Evolutionary conservation across 1,140 invertebrate species (phyloP).

Genomic region (Augochlora pura): DNA sequence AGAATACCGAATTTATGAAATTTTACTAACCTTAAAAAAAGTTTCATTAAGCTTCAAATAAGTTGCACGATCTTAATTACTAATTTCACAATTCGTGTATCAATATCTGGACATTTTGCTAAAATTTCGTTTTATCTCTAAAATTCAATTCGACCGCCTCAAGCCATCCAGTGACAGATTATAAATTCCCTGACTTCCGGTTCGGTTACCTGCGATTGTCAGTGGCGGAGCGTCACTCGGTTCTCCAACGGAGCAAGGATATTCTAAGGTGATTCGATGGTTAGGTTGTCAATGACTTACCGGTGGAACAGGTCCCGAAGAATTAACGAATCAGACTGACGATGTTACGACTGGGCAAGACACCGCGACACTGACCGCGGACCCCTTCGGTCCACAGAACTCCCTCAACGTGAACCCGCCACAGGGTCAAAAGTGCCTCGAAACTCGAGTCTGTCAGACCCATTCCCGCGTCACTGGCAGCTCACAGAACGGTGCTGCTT

Average conservation of each 20-base stretch:
- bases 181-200: no score
- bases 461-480: constrained; percentile 69
- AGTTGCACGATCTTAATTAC: no score
- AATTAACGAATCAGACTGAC: constrained; percentile 52
- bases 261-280: neutral
- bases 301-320: constrained; percentile 28
- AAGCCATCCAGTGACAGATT: no score
- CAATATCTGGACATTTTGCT: no score
- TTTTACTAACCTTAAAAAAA: no score
- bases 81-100: no score
- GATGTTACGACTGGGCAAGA: constrained; percentile 64
- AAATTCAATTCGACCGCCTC: no score
- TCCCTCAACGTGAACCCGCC: constrained; percentile 75
- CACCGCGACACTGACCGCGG: constrained; percentile 67
- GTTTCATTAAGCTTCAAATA: no score
- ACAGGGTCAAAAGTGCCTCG: constrained; percentile 80
- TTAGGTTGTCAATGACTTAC: constrained; percentile 24
- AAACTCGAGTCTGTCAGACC: constrained; percentile 81
- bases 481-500: constrained; percentile 13
- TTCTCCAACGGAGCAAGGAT: neutral
- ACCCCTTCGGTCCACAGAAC: constrained; percentile 62
- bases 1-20: no score
- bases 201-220: no score
- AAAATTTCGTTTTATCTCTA: no score
- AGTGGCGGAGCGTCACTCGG: no score